phyloP scores from a whole-genome alignment of 1,140 invertebrate species.

The Coboldia fuscipes region DNA sequence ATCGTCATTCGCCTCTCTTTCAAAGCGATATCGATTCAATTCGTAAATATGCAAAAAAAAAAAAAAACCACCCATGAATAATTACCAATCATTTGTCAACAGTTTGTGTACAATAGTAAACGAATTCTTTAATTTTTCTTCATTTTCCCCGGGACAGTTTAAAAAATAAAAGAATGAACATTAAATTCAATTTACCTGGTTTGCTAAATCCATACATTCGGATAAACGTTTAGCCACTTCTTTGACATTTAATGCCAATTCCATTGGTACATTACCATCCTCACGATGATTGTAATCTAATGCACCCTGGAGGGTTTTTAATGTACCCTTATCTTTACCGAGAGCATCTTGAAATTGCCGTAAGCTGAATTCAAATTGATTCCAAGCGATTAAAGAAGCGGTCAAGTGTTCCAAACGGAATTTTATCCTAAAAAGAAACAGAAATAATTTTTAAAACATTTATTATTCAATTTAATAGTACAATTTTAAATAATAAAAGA shows the following conservation, averaged over 20 bases:
- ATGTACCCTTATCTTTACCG: slow-evolving; percentile 36
- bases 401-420: slow-evolving; percentile 16
- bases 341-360: slow-evolving; percentile 37
- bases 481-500: too few species aligned
- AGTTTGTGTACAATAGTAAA: not conserved
- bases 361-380: slow-evolving; percentile 35
- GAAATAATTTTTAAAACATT: too few species aligned
- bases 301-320: slow-evolving; percentile 34
- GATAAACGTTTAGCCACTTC: slow-evolving; percentile 44
- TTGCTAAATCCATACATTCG: slow-evolving; percentile 30
- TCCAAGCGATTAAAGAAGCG: slow-evolving; percentile 30
- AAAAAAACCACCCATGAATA: not conserved
- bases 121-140: not conserved
- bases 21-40: too few species aligned
- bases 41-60: slow-evolving; percentile 6
- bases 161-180: not conserved
- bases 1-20: too few species aligned
- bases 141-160: not conserved
- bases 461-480: too few species aligned
- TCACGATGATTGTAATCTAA: slow-evolving; percentile 34
- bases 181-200: slow-evolving; percentile 15
- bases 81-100: not conserved
- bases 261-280: slow-evolving; percentile 31
- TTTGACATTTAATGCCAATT: slow-evolving; percentile 35
- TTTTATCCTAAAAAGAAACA: too few species aligned